Percentiles rank a stretch among this genome's conserved stretches.
Evolutionary conservation across 2,888 invertebrate species (phyloP).

Genomic region (Rambutsinella grinnellia): DNA sequence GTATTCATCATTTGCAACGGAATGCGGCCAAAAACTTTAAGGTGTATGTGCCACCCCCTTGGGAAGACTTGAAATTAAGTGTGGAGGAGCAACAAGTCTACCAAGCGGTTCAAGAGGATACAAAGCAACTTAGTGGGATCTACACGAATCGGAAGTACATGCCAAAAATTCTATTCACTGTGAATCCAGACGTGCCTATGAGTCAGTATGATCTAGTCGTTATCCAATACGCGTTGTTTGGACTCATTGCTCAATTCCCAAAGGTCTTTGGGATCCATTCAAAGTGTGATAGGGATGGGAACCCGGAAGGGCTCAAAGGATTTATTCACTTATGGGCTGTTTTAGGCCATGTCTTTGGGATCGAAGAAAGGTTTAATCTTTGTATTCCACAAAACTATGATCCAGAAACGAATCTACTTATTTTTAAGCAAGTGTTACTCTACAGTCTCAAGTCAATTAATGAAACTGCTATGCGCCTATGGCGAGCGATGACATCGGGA

Average conservation of each 20-base stretch:
- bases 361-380: slow-evolving; percentile 62
- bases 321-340: slow-evolving; percentile 65
- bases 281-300: slow-evolving; percentile 25
- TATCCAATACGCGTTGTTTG: slow-evolving; percentile 63
- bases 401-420: slow-evolving; percentile 57
- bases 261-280: slow-evolving; percentile 61
- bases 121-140: slow-evolving; percentile 37
- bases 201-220: slow-evolving; percentile 65
- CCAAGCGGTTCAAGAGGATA: slow-evolving; percentile 49
- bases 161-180: slow-evolving; percentile 61
- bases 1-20: slow-evolving; percentile 47
- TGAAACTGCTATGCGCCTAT: slow-evolving; percentile 49
- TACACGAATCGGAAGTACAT: slow-evolving; percentile 44
- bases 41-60: slow-evolving; percentile 62
- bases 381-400: slow-evolving; percentile 56
- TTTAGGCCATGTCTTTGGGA: slow-evolving; percentile 58
- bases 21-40: slow-evolving; percentile 62
- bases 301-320: slow-evolving; percentile 52
- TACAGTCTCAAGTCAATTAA: slow-evolving; percentile 61
- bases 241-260: slow-evolving; percentile 59
- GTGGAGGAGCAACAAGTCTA: slow-evolving; percentile 49
- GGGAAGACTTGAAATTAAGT: slow-evolving; percentile 58
- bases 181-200: slow-evolving; percentile 64
- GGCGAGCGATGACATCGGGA: slow-evolving; percentile 57
- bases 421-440: slow-evolving; percentile 61